Evolutionary conservation across 2,113 vertebrate genomes (phyloP).

Genomic region (Heterochromis multidens): DNA sequence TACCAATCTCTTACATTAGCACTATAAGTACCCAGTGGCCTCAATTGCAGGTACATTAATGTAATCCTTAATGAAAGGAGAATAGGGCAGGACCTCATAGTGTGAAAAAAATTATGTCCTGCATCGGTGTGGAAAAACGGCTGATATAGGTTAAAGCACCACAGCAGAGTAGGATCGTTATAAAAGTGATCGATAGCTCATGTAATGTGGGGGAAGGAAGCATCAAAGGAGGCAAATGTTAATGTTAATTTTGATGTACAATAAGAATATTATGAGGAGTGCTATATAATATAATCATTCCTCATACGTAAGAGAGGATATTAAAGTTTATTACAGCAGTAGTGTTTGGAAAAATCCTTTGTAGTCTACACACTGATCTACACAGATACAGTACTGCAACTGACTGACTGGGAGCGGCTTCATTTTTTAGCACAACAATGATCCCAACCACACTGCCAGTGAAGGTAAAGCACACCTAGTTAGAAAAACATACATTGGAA

Average conservation of each 20-base stretch:
- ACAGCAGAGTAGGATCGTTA: neutral
- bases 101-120: neutral
- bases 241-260: slow-evolving; percentile 3
- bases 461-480: neutral
- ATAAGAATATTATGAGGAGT: neutral
- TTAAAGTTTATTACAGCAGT: neutral
- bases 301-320: neutral
- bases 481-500: neutral
- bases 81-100: neutral
- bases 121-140: neutral
- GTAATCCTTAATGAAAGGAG: neutral
- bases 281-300: slow-evolving; percentile 2
- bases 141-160: slow-evolving; percentile 1
- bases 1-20: neutral
- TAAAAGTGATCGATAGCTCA: slow-evolving; percentile 8
- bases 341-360: neutral
- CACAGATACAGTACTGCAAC: too few relatives aligned
- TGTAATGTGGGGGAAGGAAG: neutral
- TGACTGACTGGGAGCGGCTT: neutral
- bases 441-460: accelerated
- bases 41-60: neutral
- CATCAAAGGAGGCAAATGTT: slow-evolving; percentile 11
- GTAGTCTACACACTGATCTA: neutral
- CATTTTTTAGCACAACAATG: neutral
- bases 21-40: neutral